Evolutionary conservation across 2,113 vertebrate genomes (phyloP).

Genomic region (Garra rufa): DNA sequence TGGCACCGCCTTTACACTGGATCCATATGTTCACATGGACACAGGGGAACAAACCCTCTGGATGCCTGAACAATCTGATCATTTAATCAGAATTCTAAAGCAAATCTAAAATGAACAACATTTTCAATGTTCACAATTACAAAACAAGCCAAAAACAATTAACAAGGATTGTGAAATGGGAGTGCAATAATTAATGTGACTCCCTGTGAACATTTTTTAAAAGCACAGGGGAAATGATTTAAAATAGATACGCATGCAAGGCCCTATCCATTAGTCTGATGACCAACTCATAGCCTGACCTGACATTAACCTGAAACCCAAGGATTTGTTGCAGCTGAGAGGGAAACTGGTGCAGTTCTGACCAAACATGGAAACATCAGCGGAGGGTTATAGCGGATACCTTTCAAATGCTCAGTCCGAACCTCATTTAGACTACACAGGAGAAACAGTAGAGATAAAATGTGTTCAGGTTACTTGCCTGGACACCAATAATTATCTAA

Average conservation of each 20-base stretch:
- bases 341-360: conserved; percentile 46
- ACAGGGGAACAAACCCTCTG: background rate
- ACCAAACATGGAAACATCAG: conserved; percentile 55
- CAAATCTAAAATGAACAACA: background rate
- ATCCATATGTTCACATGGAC: conserved; percentile 15
- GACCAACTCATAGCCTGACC: conserved; percentile 36
- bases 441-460: background rate
- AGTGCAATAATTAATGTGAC: background rate
- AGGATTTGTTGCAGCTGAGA: conserved; percentile 47
- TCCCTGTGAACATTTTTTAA: background rate
- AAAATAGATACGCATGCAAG: conserved; percentile 29
- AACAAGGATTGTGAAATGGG: background rate
- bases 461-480: conserved; percentile 1
- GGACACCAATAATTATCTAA: background rate
- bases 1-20: conserved; percentile 35
- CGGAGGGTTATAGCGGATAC: conserved; percentile 45
- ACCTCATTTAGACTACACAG: conserved; percentile 30
- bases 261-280: conserved; percentile 44
- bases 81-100: background rate
- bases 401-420: conserved; percentile 50
- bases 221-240: conserved; percentile 24
- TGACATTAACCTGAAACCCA: conserved; percentile 46
- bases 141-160: background rate
- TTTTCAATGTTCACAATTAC: background rate
- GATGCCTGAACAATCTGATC: background rate